Conservation (phyloP, 53 echinoderm and acorn worm species). For the Stichopus horrens region DNA sequence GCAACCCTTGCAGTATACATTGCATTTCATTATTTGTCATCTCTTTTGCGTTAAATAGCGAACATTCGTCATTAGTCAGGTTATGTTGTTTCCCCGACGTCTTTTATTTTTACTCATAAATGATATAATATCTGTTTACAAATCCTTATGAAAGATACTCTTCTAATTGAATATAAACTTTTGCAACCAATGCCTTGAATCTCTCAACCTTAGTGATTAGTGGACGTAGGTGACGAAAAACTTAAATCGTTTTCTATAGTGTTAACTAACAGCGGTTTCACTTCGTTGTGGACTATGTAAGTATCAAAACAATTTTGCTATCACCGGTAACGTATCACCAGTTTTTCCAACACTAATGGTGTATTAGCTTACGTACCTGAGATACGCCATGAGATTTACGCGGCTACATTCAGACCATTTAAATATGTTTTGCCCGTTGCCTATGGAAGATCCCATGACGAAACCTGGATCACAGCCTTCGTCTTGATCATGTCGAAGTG, state of each 20-base stretch:
- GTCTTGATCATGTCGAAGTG: slow-evolving; percentile 26
- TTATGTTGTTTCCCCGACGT: no score
- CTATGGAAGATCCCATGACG: slow-evolving; percentile 8
- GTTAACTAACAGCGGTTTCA: neutral
- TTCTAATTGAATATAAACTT: no score
- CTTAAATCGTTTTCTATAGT: neutral
- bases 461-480: slow-evolving; percentile 13
- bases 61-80: no score
- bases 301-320: neutral
- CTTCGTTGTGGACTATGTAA: neutral
- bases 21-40: no score
- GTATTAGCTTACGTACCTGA: neutral
- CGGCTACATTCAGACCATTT: slow-evolving; percentile 38
- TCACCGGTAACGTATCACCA: neutral
- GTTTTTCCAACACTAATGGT: neutral
- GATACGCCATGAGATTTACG: slow-evolving; percentile 14
- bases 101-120: no score
- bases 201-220: no score
- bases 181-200: no score
- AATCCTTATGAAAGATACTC: no score
- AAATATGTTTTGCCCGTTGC: slow-evolving; percentile 27
- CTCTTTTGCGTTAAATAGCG: no score
- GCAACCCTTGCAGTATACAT: neutral
- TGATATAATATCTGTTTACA: no score
- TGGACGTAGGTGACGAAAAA: neutral